phyloP scores from a whole-genome alignment of 2,797 vertebrate species.

The Harpagifer antarcticus region DNA sequence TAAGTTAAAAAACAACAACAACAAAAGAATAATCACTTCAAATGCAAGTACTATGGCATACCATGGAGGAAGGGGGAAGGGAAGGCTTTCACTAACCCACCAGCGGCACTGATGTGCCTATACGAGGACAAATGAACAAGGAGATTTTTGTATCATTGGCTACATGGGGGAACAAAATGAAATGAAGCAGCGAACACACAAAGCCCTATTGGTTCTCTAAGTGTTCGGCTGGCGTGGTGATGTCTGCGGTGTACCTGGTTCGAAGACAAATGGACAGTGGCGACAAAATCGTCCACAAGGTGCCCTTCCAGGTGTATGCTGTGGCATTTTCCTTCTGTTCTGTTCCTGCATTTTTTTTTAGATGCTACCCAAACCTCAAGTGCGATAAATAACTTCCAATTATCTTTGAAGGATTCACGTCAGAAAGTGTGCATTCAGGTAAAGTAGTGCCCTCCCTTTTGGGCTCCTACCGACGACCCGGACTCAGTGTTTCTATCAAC shows the following conservation, averaged over 20 bases:
- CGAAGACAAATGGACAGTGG: constrained; percentile 80
- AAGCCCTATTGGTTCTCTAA: constrained; percentile 78
- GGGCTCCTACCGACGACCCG: constrained; percentile 56
- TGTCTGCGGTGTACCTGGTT: constrained; percentile 73
- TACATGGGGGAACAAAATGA: constrained; percentile 55
- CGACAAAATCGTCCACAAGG: constrained; percentile 57
- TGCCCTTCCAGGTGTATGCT: constrained; percentile 80
- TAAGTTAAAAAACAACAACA: constrained; percentile 62
- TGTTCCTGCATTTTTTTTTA: constrained; percentile 30
- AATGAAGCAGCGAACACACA: constrained; percentile 79
- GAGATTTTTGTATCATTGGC: constrained; percentile 71
- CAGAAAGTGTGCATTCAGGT: constrained; percentile 66
- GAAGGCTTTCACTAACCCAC: constrained; percentile 75
- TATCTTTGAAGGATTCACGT: constrained; percentile 45
- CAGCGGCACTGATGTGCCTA: constrained; percentile 73
- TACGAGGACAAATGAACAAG: constrained; percentile 50
- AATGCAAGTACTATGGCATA: constrained; percentile 82
- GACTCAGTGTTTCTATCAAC: constrained; percentile 83
- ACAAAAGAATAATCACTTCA: constrained; percentile 72
- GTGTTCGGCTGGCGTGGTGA: constrained; percentile 66
- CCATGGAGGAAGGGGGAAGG: constrained; percentile 53
- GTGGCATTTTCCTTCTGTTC: constrained; percentile 54
- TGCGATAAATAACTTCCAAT: constrained; percentile 51
- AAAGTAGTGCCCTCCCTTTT: constrained; percentile 32
- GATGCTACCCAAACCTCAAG: constrained; percentile 50